phyloP scores from a whole-genome alignment of 37 sponge, comb jelly and placozoan genomes.

The Cliona cf. orientalis region DNA sequence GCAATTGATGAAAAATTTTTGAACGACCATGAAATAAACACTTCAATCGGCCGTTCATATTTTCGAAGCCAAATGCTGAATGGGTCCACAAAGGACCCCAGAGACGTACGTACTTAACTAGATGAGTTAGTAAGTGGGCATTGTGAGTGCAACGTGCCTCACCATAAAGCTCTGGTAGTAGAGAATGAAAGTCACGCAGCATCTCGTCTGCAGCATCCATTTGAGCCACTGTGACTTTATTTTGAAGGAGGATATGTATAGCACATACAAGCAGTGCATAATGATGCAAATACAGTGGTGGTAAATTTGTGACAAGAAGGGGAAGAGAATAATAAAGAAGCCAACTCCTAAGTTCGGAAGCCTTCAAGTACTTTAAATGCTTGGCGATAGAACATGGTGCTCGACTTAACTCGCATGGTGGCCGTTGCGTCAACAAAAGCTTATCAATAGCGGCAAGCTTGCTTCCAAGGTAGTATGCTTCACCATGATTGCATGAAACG shows the following conservation, averaged over 20 bases:
- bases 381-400: neutral
- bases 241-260: conserved; percentile 31
- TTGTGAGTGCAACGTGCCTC: conserved; percentile 26
- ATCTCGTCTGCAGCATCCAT: conserved; percentile 46
- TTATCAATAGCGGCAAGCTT: neutral
- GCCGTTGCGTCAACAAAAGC: neutral
- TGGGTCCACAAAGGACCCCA: conserved; percentile 52
- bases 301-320: neutral
- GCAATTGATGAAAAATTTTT: conserved; percentile 9
- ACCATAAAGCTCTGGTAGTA: conserved; percentile 46
- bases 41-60: neutral
- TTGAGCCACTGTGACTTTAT: conserved; percentile 5
- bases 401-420: neutral
- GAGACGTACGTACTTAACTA: conserved; percentile 35
- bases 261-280: conserved; percentile 51
- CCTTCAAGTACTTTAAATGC: conserved; percentile 29
- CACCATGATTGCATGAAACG: conserved; percentile 9
- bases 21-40: conserved; percentile 7
- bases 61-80: conserved; percentile 47
- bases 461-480: neutral
- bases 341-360: neutral
- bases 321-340: conserved; percentile 9
- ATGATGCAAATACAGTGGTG: conserved; percentile 38
- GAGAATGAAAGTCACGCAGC: conserved; percentile 26
- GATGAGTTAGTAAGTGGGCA: conserved; percentile 38